These are phyloP conservation scores for Suncus etruscus DNA, from an alignment of 2,113 vertebrate species.

Conservation along the genomic window DNA sequence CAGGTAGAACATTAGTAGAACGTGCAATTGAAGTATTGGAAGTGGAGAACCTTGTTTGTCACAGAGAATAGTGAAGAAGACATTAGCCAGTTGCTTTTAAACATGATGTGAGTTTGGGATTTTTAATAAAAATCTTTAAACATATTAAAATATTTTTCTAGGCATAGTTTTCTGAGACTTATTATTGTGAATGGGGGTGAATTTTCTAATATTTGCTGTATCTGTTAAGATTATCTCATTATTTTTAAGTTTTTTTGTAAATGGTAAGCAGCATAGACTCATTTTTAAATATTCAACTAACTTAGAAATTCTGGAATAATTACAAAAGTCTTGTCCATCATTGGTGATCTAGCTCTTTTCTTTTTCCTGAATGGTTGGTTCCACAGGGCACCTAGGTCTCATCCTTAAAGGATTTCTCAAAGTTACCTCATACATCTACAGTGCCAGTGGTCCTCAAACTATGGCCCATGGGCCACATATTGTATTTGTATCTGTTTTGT, in stretches of 20 bases:
- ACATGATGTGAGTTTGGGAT: not conserved
- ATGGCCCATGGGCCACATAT: no score
- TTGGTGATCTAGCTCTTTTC: no score
- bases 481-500: no score
- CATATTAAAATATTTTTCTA: not conserved
- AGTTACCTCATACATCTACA: no score
- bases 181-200: not conserved
- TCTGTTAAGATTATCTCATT: not conserved
- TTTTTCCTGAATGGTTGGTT: no score
- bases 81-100: not conserved
- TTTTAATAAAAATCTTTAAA: not conserved
- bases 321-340: no score
- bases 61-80: not conserved
- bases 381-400: no score
- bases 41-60: no score
- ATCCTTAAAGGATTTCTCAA: no score
- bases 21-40: no score
- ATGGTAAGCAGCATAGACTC: not conserved
- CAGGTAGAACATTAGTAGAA: no score
- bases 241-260: not conserved
- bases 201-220: not conserved
- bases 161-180: not conserved
- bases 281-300: not conserved
- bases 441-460: no score
- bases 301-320: not conserved